Conservation (phyloP, 2,113 vertebrate species). For the Leuciscus idus region DNA sequence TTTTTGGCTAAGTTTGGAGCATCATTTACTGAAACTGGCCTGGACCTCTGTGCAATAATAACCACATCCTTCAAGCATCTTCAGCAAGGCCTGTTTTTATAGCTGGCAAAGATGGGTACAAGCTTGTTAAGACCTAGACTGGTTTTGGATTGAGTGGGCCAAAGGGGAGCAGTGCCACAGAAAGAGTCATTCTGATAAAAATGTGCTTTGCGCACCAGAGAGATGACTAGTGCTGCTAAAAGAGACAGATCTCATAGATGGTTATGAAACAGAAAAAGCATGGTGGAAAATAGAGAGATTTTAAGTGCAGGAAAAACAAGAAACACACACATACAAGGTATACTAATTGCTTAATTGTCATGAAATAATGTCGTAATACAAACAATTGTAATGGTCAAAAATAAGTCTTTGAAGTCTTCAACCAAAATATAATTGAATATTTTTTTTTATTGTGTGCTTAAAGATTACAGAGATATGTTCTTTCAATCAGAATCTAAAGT, state of each 20-base stretch:
- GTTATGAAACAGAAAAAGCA: constrained; percentile 16
- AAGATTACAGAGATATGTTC: too few relatives aligned
- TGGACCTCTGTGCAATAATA: constrained; percentile 76
- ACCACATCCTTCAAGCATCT: constrained; percentile 83
- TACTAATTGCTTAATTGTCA: too few relatives aligned
- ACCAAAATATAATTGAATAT: too few relatives aligned
- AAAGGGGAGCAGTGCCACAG: constrained; percentile 54
- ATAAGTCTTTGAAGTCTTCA: too few relatives aligned
- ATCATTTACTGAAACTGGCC: constrained; percentile 81
- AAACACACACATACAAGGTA: too few relatives aligned
- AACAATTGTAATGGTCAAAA: too few relatives aligned
- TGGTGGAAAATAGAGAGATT: constrained; percentile 5
- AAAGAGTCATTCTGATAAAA: constrained; percentile 61
- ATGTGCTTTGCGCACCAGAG: constrained; percentile 33
- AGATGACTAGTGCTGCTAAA: constrained; percentile 31
- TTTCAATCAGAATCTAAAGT: too few relatives aligned
- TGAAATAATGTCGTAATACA: too few relatives aligned
- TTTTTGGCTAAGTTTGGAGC: constrained; percentile 78
- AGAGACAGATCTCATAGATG: neutral
- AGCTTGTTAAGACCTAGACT: constrained; percentile 71
- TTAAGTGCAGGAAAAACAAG: too few relatives aligned
- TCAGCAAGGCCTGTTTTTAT: constrained; percentile 80
- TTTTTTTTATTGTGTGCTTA: too few relatives aligned
- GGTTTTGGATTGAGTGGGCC: constrained; percentile 66
- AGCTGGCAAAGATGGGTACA: constrained; percentile 79